phyloP scores from a whole-genome alignment of 2,113 vertebrate genomes.

The Bostrychus sinensis region DNA sequence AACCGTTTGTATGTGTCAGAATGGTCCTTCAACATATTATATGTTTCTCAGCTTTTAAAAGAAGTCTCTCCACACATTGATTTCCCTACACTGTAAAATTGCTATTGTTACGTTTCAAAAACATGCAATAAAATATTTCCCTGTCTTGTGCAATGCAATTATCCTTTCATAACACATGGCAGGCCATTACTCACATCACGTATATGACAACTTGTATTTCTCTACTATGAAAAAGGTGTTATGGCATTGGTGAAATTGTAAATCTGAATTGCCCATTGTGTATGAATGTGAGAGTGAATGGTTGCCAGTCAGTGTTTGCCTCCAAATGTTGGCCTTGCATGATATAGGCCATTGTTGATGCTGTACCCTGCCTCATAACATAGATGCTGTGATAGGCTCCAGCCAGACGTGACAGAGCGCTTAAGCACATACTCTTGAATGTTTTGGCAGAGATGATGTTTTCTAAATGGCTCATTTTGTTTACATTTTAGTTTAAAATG shows the following conservation, averaged over 20 bases:
- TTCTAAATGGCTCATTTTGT: too few species aligned
- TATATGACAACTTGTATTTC: slow-evolving; percentile 9
- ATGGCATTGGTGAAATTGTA: not conserved
- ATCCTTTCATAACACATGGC: slow-evolving; percentile 40
- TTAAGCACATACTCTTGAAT: too few species aligned
- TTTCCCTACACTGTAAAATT: not conserved
- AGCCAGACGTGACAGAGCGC: too few species aligned
- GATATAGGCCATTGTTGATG: too few species aligned
- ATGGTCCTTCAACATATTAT: slow-evolving; percentile 21
- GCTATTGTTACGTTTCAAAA: not conserved
- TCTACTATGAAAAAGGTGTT: not conserved
- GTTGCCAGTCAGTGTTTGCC: not conserved
- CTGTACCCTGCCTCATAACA: too few species aligned
- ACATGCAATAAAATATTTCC: not conserved
- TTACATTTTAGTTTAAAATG: too few species aligned
- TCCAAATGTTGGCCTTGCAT: too few species aligned
- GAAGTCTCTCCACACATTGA: not conserved
- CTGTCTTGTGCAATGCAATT: slow-evolving; percentile 19
- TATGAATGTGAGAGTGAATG: not conserved
- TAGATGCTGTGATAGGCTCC: too few species aligned
- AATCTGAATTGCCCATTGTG: not conserved
- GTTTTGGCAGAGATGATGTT: too few species aligned
- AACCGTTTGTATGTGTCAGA: slow-evolving; percentile 7
- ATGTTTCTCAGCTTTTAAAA: slow-evolving; percentile 24
- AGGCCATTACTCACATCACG: slow-evolving; percentile 31